These are phyloP conservation scores for Pegea sp. DNA, from an alignment of 23 tunicate species.

Conservation along the genomic window DNA sequence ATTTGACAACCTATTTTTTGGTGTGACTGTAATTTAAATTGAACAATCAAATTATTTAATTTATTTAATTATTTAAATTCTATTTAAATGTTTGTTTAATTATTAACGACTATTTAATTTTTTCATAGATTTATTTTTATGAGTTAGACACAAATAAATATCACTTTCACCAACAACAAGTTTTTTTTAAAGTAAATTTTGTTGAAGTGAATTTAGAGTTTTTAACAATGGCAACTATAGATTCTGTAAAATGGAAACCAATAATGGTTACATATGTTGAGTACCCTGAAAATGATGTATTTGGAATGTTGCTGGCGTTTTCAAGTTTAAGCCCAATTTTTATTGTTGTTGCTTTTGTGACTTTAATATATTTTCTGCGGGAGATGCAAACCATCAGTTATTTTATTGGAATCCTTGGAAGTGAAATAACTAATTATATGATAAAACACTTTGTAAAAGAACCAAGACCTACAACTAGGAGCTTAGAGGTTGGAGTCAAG, in stretches of 20 bases:
- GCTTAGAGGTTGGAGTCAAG: conserved; percentile 1
- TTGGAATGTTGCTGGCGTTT: conserved; percentile 53
- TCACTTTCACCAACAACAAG: too few species aligned
- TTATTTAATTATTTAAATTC: too few species aligned
- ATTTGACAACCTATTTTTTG: too few species aligned
- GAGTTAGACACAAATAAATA: too few species aligned
- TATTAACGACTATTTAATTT: too few species aligned
- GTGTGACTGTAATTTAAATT: too few species aligned
- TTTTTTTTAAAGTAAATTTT: too few species aligned
- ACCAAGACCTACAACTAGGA: conserved; percentile 21
- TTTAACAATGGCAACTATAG: neutral
- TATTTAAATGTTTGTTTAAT: too few species aligned
- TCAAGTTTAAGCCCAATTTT: conserved; percentile 42
- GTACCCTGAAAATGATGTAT: conserved; percentile 15
- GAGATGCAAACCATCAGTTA: conserved; percentile 2
- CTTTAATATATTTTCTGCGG: conserved; percentile 27
- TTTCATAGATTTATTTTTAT: too few species aligned
- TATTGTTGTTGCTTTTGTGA: conserved; percentile 35
- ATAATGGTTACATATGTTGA: neutral
- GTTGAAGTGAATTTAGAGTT: too few species aligned
- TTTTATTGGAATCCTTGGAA: conserved; percentile 17
- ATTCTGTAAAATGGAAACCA: neutral
- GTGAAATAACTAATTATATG: conserved; percentile 21
- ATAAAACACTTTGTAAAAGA: conserved; percentile 21
- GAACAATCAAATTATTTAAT: too few species aligned